Conservation (phyloP, 2,888 invertebrate genomes). For the Salticus scenicus region DNA sequence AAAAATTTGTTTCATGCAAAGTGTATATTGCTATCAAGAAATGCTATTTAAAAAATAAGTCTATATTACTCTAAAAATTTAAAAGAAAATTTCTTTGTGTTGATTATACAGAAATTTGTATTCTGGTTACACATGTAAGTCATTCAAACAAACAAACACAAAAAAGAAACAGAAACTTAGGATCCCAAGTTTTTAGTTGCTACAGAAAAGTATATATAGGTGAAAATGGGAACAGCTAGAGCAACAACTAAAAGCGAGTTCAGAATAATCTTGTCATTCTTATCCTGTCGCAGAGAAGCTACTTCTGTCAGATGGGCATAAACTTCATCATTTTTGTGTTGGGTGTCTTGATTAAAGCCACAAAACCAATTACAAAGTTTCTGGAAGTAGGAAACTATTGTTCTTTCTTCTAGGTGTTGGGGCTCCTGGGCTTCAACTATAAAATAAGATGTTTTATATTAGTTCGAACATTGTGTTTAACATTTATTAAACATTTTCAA, state of each 20-base stretch:
- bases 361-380: constrained; percentile 73
- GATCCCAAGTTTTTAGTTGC: constrained; percentile 27
- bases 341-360: constrained; percentile 71
- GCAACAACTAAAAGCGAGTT: constrained; percentile 72
- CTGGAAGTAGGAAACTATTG: constrained; percentile 13
- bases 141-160: too few species aligned
- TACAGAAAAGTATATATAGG: constrained; percentile 72
- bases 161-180: background rate
- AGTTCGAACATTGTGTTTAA: background rate
- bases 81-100: background rate
- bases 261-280: constrained; percentile 71
- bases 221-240: constrained; percentile 71
- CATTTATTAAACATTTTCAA: background rate
- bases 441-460: too few species aligned
- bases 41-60: background rate
- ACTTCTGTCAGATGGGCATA: constrained; percentile 60
- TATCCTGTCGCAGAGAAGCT: constrained; percentile 71
- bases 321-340: constrained; percentile 40
- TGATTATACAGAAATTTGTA: background rate
- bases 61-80: background rate
- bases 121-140: background rate
- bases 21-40: background rate
- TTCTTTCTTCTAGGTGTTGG: constrained; percentile 2
- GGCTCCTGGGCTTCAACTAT: background rate
- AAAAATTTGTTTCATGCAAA: background rate